Evolutionary conservation across 2,888 invertebrate species (phyloP), one percentile per base, ranked within the genome.

Genomic region (Drosophila algonquin): DNA sequence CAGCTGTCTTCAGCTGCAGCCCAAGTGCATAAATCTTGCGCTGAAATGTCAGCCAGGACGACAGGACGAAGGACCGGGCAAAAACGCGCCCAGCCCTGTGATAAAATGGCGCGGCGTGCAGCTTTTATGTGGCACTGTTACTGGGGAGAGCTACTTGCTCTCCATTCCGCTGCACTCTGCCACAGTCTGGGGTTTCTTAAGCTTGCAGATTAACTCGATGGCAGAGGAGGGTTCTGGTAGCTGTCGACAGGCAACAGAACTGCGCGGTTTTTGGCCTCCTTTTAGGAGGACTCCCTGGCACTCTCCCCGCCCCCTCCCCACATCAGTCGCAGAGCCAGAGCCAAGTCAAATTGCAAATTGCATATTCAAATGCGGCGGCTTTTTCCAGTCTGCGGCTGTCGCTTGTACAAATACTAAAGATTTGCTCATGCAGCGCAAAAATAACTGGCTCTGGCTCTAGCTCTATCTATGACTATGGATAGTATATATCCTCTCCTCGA

Each of bases 291-390:
- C 21, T 0, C 18, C 18, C 18, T 18, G 18, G 18, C 21, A 21
- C 21, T 21, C 21, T 3, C 21, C 21, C 21, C 18, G 18, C 30
- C 24, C 50, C 45, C 40, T 18, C 50, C 57, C 57, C 56, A 30
- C 45, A 64, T 61, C 71, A 30, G 50, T 52, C 30, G 30, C 30
- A 30, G 30, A 30, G 58, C 45, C 58, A 56, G 56, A 55, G 86
- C 73, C 87, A 85, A 87, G 89, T 81, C 89, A 85, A 85, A 89
- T 86, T 86, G 89, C 89, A 89, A 85, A 89, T 86, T 86, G 89
- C 86, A 89, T 86, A 86, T 86, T 86, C 86, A 86, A 89, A 89
- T 89, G 80, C 80, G 80, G 74, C 75, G 75, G 82, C 85, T 85
- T 80, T 86, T 86, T 82, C 77, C 80, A 75, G 88, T 85, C 88